phyloP scores from a whole-genome alignment of 2,113 vertebrate genomes.

The Meleagris gallopavo region DNA sequence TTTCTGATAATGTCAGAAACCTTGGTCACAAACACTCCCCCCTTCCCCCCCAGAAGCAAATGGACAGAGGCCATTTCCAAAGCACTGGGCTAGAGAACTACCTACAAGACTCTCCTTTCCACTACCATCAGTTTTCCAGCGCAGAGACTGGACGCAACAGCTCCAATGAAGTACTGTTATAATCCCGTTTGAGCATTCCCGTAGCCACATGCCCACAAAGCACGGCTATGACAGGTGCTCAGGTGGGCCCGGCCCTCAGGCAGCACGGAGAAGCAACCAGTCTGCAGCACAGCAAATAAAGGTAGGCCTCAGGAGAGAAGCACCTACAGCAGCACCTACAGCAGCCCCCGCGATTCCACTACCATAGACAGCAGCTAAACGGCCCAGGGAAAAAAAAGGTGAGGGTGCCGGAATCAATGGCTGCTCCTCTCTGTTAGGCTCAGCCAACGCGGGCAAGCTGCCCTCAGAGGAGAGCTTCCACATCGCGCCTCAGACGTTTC shows the following conservation, averaged over 20 bases:
- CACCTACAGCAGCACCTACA: not conserved
- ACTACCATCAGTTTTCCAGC: rapidly evolving
- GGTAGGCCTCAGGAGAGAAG: not conserved
- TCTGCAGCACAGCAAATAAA: not conserved
- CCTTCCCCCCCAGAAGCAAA: not conserved
- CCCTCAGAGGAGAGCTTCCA: rapidly evolving
- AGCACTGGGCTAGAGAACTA: not conserved
- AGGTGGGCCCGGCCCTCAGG: too few species aligned
- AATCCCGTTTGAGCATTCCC: rapidly evolving
- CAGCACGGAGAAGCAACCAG: too few species aligned
- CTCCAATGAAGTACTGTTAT: not conserved
- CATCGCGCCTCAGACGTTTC: not conserved
- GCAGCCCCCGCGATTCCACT: not conserved
- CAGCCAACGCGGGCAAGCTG: not conserved
- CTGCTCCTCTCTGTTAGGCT: not conserved
- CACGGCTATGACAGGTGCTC: rapidly evolving
- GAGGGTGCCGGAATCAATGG: too few species aligned
- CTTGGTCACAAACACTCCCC: not conserved
- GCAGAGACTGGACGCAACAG: not conserved
- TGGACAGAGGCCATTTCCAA: not conserved
- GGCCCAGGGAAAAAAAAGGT: rapidly evolving
- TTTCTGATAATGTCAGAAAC: not conserved
- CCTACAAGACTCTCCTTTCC: not conserved
- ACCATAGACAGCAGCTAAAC: not conserved
- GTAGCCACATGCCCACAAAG: rapidly evolving